phyloP scores from a whole-genome alignment of 2,888 invertebrate genomes.

The Stenchaetothrips biformis region DNA sequence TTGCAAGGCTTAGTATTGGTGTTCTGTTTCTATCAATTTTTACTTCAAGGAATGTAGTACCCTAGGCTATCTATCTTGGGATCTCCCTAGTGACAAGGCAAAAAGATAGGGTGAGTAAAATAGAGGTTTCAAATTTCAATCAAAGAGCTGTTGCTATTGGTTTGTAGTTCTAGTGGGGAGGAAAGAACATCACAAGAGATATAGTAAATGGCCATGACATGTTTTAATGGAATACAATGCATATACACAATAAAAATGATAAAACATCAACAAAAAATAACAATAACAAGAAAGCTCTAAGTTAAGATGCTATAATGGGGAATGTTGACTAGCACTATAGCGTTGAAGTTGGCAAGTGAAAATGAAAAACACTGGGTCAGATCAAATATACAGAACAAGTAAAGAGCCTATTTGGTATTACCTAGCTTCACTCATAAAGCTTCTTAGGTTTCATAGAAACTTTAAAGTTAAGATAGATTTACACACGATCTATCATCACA shows the following conservation, averaged over 20 bases:
- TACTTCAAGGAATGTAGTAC: background rate
- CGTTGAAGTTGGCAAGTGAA: slow-evolving; percentile 9
- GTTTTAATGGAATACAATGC: background rate
- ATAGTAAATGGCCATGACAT: too few relatives aligned
- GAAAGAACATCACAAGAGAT: too few relatives aligned
- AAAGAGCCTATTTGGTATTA: slow-evolving; percentile 7
- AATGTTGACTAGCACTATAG: slow-evolving; percentile 23
- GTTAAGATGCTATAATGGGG: slow-evolving; percentile 10
- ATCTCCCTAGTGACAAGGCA: background rate
- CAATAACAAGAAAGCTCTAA: background rate
- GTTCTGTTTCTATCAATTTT: background rate
- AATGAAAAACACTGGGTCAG: slow-evolving; percentile 15
- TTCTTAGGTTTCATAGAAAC: background rate
- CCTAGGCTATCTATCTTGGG: background rate
- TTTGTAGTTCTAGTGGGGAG: too few relatives aligned
- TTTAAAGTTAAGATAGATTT: background rate
- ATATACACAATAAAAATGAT: background rate
- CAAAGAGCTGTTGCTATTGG: too few relatives aligned
- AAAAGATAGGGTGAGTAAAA: too few relatives aligned
- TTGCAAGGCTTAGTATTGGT: background rate
- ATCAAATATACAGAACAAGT: background rate
- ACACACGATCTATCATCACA: background rate
- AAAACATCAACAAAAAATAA: slow-evolving; percentile 16
- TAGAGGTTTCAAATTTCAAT: too few relatives aligned
- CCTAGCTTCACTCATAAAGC: slow-evolving; percentile 8